Conservation (phyloP, 2,113 vertebrate genomes). For the Nyctereutes procyonoides region DNA sequence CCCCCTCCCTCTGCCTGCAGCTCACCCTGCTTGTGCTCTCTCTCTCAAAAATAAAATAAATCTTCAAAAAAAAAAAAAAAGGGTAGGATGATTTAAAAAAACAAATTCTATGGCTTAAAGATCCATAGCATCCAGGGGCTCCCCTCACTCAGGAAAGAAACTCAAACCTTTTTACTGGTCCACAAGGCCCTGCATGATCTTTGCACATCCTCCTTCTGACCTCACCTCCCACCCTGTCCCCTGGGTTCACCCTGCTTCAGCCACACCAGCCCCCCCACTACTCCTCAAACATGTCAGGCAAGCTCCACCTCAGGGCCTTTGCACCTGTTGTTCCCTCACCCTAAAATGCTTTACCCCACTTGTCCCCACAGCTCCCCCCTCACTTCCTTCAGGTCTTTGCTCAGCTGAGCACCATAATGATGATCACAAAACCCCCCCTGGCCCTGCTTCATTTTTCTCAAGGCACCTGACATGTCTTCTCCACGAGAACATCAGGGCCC, state of each 20-base stretch:
- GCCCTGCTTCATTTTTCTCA: background rate
- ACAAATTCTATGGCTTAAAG: background rate
- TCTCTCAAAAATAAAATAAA: too few species aligned
- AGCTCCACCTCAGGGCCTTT: background rate
- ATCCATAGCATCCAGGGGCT: background rate
- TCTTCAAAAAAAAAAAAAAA: too few species aligned
- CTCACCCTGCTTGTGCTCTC: too few species aligned
- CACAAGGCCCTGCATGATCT: background rate
- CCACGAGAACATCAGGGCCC: background rate
- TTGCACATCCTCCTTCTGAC: background rate
- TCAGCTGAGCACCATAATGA: background rate
- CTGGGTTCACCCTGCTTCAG: background rate
- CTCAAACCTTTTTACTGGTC: background rate
- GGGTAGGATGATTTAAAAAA: too few species aligned
- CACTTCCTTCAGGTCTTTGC: background rate
- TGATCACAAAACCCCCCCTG: background rate
- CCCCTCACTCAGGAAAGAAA: background rate
- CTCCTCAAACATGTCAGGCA: background rate
- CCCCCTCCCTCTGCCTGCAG: too few species aligned
- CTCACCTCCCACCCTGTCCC: background rate
- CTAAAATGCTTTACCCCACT: fast-evolving
- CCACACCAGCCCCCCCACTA: too few species aligned
- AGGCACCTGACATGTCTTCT: background rate
- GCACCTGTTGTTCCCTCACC: background rate
- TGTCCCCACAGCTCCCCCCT: background rate